A percentile compares a stretch with the other conserved stretches of the same genome.
These are phyloP conservation scores for Hoplodrina blanda DNA, from an alignment of 2,888 invertebrate species.

Conservation along the genomic window DNA sequence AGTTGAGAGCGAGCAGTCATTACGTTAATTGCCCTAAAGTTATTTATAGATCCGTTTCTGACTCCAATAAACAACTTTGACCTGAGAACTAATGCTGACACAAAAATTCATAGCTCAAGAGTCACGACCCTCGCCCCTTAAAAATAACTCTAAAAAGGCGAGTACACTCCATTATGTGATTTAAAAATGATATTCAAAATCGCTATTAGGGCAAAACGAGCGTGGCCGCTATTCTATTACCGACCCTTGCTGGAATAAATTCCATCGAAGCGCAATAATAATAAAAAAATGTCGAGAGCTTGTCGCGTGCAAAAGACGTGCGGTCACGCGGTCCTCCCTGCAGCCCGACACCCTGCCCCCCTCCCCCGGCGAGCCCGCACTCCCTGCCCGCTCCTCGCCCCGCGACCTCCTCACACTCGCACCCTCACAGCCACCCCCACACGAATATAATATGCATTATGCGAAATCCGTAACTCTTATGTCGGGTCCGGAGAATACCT, in stretches of 20 bases:
- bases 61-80: conserved; percentile 25
- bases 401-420: conserved; percentile 65
- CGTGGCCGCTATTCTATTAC: conserved; percentile 84
- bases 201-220: conserved; percentile 81
- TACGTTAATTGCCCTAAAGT: conserved; percentile 32
- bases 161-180: conserved; percentile 88
- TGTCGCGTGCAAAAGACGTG: conserved; percentile 90
- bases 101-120: conserved; percentile 62
- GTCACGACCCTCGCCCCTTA: conserved; percentile 70
- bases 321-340: conserved; percentile 82
- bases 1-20: conserved; percentile 30
- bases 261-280: conserved; percentile 90
- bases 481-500: conserved; percentile 86
- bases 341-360: conserved; percentile 52
- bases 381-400: conserved; percentile 67
- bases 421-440: conserved; percentile 75
- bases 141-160: conserved; percentile 84
- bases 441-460: conserved; percentile 90
- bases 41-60: conserved; percentile 28
- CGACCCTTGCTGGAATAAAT: conserved; percentile 85
- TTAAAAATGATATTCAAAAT: conserved; percentile 90
- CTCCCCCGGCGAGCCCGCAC: conserved; percentile 61
- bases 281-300: conserved; percentile 90
- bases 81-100: conserved; percentile 56
- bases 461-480: conserved; percentile 90